Conservation (phyloP, 2,888 invertebrate genomes). For the Drosophila stalkeri region DNA sequence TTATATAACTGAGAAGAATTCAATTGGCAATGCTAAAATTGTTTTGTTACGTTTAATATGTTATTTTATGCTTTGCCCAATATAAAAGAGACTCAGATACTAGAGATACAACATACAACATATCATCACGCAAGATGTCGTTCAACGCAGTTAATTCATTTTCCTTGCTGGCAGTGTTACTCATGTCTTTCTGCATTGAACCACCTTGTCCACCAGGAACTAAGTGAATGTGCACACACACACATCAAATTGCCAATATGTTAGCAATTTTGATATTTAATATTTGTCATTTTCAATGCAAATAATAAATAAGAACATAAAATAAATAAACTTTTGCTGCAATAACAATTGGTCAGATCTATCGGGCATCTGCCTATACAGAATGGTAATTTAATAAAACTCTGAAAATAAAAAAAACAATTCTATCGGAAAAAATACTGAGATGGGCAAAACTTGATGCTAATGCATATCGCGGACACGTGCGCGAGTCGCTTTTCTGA, state of each 20-base stretch:
- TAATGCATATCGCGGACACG: conserved; percentile 82
- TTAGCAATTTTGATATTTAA: too few species aligned
- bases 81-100: neutral
- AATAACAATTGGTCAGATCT: too few species aligned
- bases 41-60: neutral
- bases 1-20: neutral
- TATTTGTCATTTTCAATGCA: too few species aligned
- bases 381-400: neutral
- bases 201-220: neutral
- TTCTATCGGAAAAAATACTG: neutral
- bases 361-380: too few species aligned
- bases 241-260: too few species aligned
- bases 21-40: neutral
- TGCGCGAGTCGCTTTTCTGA: conserved; percentile 79
- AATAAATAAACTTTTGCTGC: too few species aligned
- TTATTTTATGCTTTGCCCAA: neutral
- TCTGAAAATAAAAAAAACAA: neutral
- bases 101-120: neutral
- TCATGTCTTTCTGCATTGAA: neutral
- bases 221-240: too few species aligned
- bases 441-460: conserved; percentile 26
- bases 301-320: too few species aligned
- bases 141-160: neutral
- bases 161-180: accelerated
- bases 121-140: neutral